phyloP scores from a whole-genome alignment of 2,888 invertebrate genomes.

The Xylota segnis region DNA sequence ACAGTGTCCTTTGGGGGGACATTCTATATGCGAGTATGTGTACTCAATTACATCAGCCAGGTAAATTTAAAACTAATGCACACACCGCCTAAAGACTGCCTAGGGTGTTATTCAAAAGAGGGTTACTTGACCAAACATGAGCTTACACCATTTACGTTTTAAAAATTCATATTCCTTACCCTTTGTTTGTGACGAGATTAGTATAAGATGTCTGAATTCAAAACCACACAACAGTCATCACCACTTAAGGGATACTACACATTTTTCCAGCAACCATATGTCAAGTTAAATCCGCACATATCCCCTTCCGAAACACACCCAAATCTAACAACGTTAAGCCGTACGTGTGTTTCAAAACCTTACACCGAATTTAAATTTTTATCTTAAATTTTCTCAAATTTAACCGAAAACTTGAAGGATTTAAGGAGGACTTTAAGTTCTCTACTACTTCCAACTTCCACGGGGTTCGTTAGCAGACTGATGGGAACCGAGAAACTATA shows the following conservation, averaged over 20 bases:
- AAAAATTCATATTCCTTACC: conserved; percentile 19
- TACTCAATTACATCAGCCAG: conserved; percentile 56
- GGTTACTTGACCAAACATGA: conserved; percentile 44
- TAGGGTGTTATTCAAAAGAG: conserved; percentile 38
- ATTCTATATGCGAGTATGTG: conserved; percentile 26
- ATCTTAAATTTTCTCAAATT: background rate
- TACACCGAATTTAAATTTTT: background rate
- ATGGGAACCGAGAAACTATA: conserved; percentile 9
- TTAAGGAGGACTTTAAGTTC: background rate
- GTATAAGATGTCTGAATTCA: conserved; percentile 15
- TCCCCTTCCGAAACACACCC: background rate
- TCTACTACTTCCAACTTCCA: conserved; percentile 14
- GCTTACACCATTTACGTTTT: conserved; percentile 37
- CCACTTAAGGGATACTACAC: background rate
- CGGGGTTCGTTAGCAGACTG: conserved; percentile 23
- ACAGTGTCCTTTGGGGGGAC: conserved; percentile 59
- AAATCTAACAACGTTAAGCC: background rate
- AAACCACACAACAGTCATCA: background rate
- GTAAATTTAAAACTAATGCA: conserved; percentile 31
- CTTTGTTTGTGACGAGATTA: background rate
- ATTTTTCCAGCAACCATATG: conserved; percentile 1
- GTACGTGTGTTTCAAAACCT: background rate
- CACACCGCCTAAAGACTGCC: conserved; percentile 23
- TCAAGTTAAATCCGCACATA: background rate
- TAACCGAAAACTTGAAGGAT: conserved; percentile 26